These are phyloP conservation scores for Ormyrus thymus DNA, from an alignment of 2,888 invertebrate species.

Conservation along the genomic window DNA sequence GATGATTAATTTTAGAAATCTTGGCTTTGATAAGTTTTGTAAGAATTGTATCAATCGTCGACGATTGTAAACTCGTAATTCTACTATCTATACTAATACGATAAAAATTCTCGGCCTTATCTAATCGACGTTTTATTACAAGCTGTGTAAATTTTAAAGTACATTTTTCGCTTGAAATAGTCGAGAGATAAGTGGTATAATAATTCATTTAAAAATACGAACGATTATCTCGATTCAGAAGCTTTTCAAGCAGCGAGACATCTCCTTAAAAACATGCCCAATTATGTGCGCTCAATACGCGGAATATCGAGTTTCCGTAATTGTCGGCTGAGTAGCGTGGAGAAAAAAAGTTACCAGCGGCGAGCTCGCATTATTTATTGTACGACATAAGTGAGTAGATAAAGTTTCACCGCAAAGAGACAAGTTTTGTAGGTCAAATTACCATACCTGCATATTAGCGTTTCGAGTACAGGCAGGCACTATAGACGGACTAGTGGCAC, in stretches of 20 bases:
- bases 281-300: too few relatives aligned
- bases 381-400: constrained; percentile 13
- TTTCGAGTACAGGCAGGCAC: neutral
- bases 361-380: neutral
- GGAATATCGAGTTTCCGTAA: too few relatives aligned
- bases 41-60: neutral
- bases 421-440: constrained; percentile 43
- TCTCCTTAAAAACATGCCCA: too few relatives aligned
- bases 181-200: too few relatives aligned
- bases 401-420: constrained; percentile 5
- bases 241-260: too few relatives aligned
- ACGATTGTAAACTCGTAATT: neutral
- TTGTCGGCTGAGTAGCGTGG: too few relatives aligned
- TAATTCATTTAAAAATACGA: too few relatives aligned
- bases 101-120: neutral
- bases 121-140: constrained; percentile 12
- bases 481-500: neutral
- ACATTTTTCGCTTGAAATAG: neutral
- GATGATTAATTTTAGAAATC: too few relatives aligned
- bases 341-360: too few relatives aligned
- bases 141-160: constrained; percentile 19
- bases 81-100: neutral
- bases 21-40: too few relatives aligned
- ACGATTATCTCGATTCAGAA: too few relatives aligned
- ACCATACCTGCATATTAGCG: constrained; percentile 31